Evolutionary conservation across 2,113 vertebrate species (phyloP).

Genomic region (Pluvialis apricaria): DNA sequence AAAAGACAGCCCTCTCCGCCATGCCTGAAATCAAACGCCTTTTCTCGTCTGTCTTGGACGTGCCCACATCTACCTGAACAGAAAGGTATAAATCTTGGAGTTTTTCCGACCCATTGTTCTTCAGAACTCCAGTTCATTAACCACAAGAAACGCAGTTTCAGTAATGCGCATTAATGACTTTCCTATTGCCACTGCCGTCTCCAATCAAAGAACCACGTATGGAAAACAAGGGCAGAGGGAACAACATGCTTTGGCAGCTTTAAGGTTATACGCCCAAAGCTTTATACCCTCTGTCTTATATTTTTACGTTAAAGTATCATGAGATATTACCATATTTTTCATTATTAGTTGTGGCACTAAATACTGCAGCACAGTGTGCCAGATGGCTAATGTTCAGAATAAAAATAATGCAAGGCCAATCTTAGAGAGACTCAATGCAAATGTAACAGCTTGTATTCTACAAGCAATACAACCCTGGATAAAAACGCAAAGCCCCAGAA

Average conservation of each 20-base stretch:
- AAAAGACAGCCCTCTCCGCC: no score
- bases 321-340: conserved; percentile 56
- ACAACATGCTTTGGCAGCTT: conserved; percentile 37
- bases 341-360: conserved; percentile 61
- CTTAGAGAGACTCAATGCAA: no score
- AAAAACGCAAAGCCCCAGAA: not conserved
- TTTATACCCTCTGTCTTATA: conserved; percentile 53
- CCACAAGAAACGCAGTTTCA: not conserved
- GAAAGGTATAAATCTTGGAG: no score
- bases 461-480: not conserved
- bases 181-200: conserved; percentile 12
- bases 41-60: not conserved
- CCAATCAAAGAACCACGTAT: conserved; percentile 36
- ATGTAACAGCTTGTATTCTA: not conserved
- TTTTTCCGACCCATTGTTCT: no score
- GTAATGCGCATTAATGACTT: conserved; percentile 1
- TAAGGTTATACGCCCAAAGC: conserved; percentile 9
- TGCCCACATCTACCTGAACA: not conserved
- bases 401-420: no score
- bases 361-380: conserved; percentile 41
- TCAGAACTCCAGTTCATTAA: no score
- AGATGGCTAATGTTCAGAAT: conserved; percentile 55
- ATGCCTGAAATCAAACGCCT: no score
- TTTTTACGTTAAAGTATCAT: conserved; percentile 48
- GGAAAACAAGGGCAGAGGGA: conserved; percentile 57